These are phyloP conservation scores for Vespertilio murinus DNA, from an alignment of 2,797 vertebrate genomes.

Conservation along the genomic window DNA sequence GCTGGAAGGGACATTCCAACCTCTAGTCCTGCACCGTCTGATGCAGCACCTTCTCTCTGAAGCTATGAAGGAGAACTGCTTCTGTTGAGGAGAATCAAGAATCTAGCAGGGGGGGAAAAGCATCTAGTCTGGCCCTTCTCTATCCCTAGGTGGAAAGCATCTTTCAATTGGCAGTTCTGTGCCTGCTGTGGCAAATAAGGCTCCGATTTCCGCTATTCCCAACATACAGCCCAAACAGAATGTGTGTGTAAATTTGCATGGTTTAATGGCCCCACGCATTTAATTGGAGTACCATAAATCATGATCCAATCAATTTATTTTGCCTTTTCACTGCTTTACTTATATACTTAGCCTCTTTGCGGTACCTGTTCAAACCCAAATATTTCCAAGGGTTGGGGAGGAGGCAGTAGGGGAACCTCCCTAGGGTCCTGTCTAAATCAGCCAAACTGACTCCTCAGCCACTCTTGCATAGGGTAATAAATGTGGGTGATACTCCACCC, in stretches of 20 bases:
- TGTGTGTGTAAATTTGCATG: not conserved
- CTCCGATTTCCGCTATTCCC: not conserved
- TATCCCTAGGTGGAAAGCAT: not conserved
- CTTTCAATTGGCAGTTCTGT: not conserved
- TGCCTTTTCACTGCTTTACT: not conserved
- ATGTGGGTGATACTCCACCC: not conserved
- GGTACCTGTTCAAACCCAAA: not conserved
- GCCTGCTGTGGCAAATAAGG: not conserved
- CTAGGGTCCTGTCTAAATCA: not conserved
- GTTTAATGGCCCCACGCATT: not conserved
- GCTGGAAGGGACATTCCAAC: not conserved
- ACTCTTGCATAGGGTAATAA: not conserved
- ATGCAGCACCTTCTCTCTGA: not conserved
- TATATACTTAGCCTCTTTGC: not conserved
- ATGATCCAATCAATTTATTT: not conserved
- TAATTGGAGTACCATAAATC: constrained; percentile 1
- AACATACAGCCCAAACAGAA: not conserved
- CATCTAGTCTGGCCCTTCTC: not conserved
- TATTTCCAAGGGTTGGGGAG: not conserved
- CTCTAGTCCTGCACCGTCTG: not conserved
- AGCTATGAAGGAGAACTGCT: not conserved
- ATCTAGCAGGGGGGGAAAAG: not conserved
- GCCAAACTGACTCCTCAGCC: not conserved
- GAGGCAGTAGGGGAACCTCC: not conserved
- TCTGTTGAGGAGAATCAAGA: not conserved